These are phyloP conservation scores for Papilio polytes DNA, from an alignment of 1,140 invertebrate genomes.

Conservation along the genomic window DNA sequence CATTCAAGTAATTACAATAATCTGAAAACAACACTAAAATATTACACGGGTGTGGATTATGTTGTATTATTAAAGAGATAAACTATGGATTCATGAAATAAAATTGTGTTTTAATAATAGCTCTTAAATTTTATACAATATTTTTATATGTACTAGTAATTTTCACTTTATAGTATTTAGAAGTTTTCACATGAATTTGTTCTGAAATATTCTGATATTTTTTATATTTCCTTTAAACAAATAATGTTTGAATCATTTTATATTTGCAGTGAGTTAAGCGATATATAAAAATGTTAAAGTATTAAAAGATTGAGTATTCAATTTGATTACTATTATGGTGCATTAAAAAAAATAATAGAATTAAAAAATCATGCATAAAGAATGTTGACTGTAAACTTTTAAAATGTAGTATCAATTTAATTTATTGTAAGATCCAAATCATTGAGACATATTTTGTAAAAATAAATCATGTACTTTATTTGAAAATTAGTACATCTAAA, in stretches of 20 bases:
- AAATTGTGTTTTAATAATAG: neutral
- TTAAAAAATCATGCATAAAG: neutral
- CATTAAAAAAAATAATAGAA: neutral
- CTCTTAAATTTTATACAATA: neutral
- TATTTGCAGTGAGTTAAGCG: neutral
- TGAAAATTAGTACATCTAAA: neutral
- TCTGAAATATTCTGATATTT: neutral
- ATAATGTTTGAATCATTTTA: neutral
- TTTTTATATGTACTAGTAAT: neutral
- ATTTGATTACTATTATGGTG: neutral
- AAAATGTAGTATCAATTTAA: neutral
- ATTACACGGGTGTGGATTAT: neutral
- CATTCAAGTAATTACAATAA: neutral
- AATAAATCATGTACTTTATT: constrained; percentile 7
- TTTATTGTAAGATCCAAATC: neutral
- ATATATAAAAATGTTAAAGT: neutral
- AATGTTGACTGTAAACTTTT: neutral
- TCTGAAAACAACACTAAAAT: neutral
- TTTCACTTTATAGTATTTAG: neutral
- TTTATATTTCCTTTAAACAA: neutral
- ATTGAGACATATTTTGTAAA: neutral
- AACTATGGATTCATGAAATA: neutral
- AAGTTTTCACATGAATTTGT: neutral
- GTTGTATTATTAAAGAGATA: neutral
- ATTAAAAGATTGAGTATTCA: neutral